Percentiles rank a stretch among this genome's conserved stretches.
phyloP scores from a whole-genome alignment of 2,888 invertebrate species.

The Mythimna loreyi region DNA sequence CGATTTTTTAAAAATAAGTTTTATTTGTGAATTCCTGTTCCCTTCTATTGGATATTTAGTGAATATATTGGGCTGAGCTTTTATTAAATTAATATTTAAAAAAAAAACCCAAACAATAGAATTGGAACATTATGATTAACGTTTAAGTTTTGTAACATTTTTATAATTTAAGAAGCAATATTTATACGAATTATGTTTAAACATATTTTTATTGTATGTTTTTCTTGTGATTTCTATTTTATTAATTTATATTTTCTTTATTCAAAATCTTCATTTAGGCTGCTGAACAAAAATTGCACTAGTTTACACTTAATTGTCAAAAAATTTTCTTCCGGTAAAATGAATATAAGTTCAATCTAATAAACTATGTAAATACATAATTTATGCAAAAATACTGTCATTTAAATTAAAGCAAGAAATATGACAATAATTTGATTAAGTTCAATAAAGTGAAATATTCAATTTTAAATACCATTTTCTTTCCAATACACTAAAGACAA shows the following conservation, averaged over 20 bases:
- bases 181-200: conserved; percentile 65
- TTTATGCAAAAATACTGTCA: too few relatives aligned
- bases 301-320: neutral
- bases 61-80: neutral
- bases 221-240: conserved; percentile 63
- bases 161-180: conserved; percentile 59
- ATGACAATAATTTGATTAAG: too few relatives aligned
- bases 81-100: neutral
- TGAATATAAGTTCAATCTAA: neutral
- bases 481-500: too few relatives aligned
- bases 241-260: conserved; percentile 54
- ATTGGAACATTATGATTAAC: conserved; percentile 5
- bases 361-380: neutral
- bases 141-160: conserved; percentile 47
- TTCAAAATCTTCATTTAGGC: conserved; percentile 16
- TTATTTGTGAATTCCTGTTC: too few relatives aligned
- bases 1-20: neutral
- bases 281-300: conserved; percentile 21
- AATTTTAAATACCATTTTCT: too few relatives aligned
- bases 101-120: neutral
- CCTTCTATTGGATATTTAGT: neutral
- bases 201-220: conserved; percentile 62
- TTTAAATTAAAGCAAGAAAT: too few relatives aligned
- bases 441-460: too few relatives aligned
- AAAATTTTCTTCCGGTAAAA: neutral